Conservation (phyloP, 2,888 invertebrate genomes). For the Ormia ochracea region DNA sequence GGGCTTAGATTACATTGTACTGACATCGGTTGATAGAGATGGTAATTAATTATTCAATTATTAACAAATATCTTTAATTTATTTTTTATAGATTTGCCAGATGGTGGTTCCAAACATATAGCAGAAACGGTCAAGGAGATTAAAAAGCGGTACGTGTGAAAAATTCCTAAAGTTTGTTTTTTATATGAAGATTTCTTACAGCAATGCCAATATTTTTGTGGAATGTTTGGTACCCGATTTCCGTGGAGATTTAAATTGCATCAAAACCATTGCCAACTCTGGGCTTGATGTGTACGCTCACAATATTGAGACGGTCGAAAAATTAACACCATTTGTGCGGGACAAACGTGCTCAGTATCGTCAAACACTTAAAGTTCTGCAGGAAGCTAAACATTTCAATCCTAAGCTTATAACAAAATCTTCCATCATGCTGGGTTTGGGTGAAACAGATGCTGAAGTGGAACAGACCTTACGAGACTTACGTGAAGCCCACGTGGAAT, state of each 20-base stretch:
- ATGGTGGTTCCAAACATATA: slow-evolving; percentile 96
- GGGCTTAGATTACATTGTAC: slow-evolving; percentile 97
- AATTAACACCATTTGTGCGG: slow-evolving; percentile 92
- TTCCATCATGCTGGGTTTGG: slow-evolving; percentile 97
- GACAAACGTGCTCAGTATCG: slow-evolving; percentile 94
- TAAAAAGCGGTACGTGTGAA: slow-evolving; percentile 80
- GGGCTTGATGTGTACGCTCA: slow-evolving; percentile 98
- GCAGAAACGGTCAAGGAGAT: slow-evolving; percentile 93
- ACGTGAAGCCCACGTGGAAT: slow-evolving; percentile 89
- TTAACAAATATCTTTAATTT: not conserved
- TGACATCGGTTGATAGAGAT: slow-evolving; percentile 98
- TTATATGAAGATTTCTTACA: slow-evolving; percentile 65
- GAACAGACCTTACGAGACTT: slow-evolving; percentile 92
- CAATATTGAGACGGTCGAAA: slow-evolving; percentile 97
- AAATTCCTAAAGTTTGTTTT: not conserved
- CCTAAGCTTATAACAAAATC: slow-evolving; percentile 95
- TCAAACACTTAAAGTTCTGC: slow-evolving; percentile 90
- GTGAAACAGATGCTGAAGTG: slow-evolving; percentile 92
- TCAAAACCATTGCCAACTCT: slow-evolving; percentile 85
- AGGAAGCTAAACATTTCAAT: slow-evolving; percentile 88
- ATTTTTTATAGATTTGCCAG: slow-evolving; percentile 84
- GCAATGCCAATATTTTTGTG: slow-evolving; percentile 90
- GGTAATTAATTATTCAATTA: slow-evolving; percentile 78
- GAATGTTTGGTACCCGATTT: slow-evolving; percentile 99
- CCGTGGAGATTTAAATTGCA: slow-evolving; percentile 85